phyloP scores from a whole-genome alignment of 2,888 invertebrate genomes.

The Crossocerus cetratus region DNA sequence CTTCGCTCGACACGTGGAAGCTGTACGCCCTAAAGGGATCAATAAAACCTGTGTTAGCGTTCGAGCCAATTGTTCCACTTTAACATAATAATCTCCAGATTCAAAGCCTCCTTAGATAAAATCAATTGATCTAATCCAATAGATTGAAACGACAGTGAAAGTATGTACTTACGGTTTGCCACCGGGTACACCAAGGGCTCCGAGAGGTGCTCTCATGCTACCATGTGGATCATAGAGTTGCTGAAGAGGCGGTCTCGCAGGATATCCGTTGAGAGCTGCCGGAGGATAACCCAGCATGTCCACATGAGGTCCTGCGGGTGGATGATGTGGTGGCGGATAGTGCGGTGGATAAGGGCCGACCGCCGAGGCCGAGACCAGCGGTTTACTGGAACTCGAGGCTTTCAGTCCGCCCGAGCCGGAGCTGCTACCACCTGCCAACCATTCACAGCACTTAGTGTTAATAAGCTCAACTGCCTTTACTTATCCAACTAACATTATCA shows the following conservation, averaged over 20 bases:
- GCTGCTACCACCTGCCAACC: constrained; percentile 78
- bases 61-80: neutral
- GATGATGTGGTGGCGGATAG: constrained; percentile 75
- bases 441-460: constrained; percentile 27
- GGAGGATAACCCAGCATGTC: constrained; percentile 79
- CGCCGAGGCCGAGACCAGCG: constrained; percentile 75
- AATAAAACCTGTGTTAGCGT: neutral
- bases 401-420: constrained; percentile 78
- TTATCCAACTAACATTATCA: constrained; percentile 7
- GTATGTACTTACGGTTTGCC: constrained; percentile 89
- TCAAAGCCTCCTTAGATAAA: too few species aligned
- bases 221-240: constrained; percentile 84
- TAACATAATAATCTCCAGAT: neutral
- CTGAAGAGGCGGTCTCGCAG: constrained; percentile 81
- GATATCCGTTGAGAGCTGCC: constrained; percentile 82
- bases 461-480: neutral
- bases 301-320: constrained; percentile 75
- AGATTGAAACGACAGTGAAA: constrained; percentile 10
- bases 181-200: constrained; percentile 84
- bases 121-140: too few species aligned
- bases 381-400: constrained; percentile 78
- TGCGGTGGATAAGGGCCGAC: constrained; percentile 75
- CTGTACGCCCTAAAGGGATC: constrained; percentile 88
- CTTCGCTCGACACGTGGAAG: constrained; percentile 94
- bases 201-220: constrained; percentile 83